These are phyloP conservation scores for Cettia cetti DNA, from an alignment of 2,113 vertebrate species.

Conservation along the genomic window DNA sequence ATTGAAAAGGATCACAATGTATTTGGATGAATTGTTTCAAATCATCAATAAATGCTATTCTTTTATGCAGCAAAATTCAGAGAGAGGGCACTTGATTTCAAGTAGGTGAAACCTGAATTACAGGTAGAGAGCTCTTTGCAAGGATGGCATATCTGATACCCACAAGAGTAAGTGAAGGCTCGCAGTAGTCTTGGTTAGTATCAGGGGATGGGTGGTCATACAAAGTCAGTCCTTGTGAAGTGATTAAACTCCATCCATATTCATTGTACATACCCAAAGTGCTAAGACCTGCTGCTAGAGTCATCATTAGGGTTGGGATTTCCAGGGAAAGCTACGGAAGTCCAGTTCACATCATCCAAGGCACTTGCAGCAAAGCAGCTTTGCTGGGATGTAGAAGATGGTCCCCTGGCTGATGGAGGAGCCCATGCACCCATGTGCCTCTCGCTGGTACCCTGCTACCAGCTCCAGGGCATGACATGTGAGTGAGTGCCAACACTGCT, in stretches of 20 bases:
- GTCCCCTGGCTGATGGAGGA: neutral
- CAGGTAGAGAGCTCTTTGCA: neutral
- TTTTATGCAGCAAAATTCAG: neutral
- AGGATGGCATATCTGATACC: neutral
- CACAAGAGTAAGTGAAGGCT: neutral
- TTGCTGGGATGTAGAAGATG: neutral
- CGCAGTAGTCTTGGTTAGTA: neutral
- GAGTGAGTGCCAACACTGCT: neutral
- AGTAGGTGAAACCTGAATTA: neutral
- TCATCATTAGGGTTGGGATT: neutral
- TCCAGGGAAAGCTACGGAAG: neutral
- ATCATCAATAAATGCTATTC: neutral
- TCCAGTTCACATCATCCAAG: neutral
- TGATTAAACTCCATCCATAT: neutral
- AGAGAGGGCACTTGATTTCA: neutral
- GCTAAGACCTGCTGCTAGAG: neutral
- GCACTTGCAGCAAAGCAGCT: accelerated
- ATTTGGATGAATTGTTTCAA: neutral
- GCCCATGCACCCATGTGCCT: neutral
- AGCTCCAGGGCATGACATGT: neutral
- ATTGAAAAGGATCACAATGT: neutral
- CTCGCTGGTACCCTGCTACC: neutral
- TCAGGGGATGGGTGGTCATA: neutral
- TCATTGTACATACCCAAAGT: neutral
- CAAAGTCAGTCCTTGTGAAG: neutral